Conservation (phyloP, 2,113 vertebrate genomes). For the Amphiprion percula region DNA sequence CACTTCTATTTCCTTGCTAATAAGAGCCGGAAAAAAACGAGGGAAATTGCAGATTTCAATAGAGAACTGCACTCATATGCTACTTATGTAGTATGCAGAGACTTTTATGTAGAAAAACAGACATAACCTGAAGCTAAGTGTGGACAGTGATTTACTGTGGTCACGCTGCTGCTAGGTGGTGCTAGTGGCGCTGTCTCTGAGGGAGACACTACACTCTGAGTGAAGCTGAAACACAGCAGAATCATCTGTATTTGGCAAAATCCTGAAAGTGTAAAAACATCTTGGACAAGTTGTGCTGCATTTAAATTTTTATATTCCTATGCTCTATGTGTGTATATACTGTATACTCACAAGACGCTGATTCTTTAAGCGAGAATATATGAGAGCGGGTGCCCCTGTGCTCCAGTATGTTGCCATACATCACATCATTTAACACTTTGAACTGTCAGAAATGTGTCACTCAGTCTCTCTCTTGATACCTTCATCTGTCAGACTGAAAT, state of each 20-base stretch:
- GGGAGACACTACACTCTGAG: conserved; percentile 10
- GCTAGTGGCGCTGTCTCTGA: conserved; percentile 70
- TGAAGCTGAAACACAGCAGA: conserved; percentile 1
- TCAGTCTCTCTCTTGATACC: conserved; percentile 79
- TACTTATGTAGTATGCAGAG: conserved; percentile 2
- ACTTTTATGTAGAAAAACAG: neutral
- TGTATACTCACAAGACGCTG: conserved; percentile 29
- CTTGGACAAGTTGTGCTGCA: neutral
- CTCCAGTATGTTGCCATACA: conserved; percentile 70
- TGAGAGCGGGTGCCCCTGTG: conserved; percentile 52
- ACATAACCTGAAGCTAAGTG: conserved; percentile 17
- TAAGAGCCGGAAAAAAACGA: neutral
- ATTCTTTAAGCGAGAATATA: conserved; percentile 59
- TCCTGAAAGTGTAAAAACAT: neutral
- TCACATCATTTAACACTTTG: conserved; percentile 84
- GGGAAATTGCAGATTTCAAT: neutral
- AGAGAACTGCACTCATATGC: neutral
- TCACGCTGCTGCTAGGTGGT: conserved; percentile 85
- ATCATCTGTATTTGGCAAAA: conserved; percentile 14
- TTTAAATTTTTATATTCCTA: neutral
- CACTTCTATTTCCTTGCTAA: neutral
- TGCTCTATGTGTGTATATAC: neutral
- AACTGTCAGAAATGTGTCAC: conserved; percentile 83
- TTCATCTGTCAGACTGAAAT: conserved; percentile 80
- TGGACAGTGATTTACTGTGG: conserved; percentile 48